These are phyloP conservation scores for Ptychobarbus kaznakovi DNA, from an alignment of 2,797 vertebrate species.

Conservation along the genomic window DNA sequence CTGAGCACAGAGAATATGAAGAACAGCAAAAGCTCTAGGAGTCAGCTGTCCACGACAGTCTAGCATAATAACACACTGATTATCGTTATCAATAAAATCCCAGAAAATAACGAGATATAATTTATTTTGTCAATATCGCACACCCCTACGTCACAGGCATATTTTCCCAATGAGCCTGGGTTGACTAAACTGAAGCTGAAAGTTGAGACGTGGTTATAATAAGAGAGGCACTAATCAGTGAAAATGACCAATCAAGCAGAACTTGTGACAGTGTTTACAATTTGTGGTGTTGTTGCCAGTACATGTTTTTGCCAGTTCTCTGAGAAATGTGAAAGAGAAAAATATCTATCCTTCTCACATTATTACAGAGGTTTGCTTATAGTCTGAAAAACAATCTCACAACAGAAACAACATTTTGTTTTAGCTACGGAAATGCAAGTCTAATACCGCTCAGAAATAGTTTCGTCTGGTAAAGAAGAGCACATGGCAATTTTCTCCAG, in stretches of 20 bases:
- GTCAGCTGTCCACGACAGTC: too few species aligned
- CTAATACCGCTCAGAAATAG: background rate
- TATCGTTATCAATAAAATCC: too few species aligned
- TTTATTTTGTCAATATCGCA: too few species aligned
- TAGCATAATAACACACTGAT: too few species aligned
- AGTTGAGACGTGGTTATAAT: slow-evolving; percentile 10
- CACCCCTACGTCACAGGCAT: too few species aligned
- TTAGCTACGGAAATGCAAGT: background rate
- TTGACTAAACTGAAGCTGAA: background rate
- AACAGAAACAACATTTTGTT: background rate
- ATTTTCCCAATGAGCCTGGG: background rate
- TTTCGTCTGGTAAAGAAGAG: slow-evolving; percentile 3
- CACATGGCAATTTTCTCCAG: background rate
- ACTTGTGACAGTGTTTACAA: slow-evolving; percentile 6
- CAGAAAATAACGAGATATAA: too few species aligned
- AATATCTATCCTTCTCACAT: background rate
- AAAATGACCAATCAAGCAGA: background rate
- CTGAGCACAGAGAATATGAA: too few species aligned
- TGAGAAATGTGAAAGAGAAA: background rate
- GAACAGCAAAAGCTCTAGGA: too few species aligned
- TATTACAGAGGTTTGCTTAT: background rate
- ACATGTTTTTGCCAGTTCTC: background rate
- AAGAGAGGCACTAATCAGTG: background rate
- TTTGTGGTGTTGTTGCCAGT: slow-evolving; percentile 13
- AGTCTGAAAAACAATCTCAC: background rate